Evolutionary conservation across 2,888 invertebrate genomes (phyloP).

Genomic region (Argynnis bischoffii): DNA sequence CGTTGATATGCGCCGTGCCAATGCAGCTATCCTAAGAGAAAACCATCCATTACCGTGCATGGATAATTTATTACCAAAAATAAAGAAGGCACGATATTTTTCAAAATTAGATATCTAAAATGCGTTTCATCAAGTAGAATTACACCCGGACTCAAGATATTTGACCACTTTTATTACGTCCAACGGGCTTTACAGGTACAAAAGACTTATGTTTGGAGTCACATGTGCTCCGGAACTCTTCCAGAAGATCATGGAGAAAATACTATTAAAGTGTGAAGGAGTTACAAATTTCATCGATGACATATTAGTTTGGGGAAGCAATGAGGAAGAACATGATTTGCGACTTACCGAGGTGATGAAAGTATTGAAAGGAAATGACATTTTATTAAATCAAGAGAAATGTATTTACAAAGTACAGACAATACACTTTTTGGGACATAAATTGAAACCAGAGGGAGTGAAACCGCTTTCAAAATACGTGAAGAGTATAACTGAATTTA

Average conservation of each 20-base stretch:
- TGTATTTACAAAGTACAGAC: conserved; percentile 1
- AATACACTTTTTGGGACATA: too few species aligned
- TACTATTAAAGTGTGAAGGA: conserved; percentile 1
- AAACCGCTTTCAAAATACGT: too few species aligned
- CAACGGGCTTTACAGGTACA: neutral
- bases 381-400: conserved; percentile 1
- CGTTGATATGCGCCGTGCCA: too few species aligned
- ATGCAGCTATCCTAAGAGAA: too few species aligned
- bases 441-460: too few species aligned
- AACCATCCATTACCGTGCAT: too few species aligned
- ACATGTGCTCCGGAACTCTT: conserved; percentile 2
- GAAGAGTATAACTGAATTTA: too few species aligned
- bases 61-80: too few species aligned
- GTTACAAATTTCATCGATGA: neutral
- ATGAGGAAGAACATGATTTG: neutral
- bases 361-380: neutral
- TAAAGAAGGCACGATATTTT: too few species aligned
- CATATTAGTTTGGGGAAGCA: neutral
- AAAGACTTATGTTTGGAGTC: neutral
- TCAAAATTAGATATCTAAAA: too few species aligned
- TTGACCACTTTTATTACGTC: neutral
- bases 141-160: too few species aligned
- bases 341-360: neutral
- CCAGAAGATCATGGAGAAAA: neutral
- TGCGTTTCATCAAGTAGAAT: too few species aligned